These are phyloP conservation scores for Sarcophaga subvicina DNA, from an alignment of 2,888 invertebrate species.

Conservation along the genomic window DNA sequence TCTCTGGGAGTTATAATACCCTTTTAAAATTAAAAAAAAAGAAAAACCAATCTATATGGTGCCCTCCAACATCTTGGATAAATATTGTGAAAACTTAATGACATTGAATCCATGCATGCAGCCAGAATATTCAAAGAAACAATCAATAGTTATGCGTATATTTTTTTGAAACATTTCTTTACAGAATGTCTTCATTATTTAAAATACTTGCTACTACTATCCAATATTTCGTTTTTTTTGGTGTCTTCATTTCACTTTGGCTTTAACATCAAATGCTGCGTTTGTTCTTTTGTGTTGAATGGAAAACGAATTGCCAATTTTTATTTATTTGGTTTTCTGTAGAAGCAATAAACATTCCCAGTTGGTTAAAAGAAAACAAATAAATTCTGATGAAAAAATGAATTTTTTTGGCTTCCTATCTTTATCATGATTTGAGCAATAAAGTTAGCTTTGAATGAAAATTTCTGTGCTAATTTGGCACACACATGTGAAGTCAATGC, in stretches of 20 bases:
- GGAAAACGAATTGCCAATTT: slow-evolving; percentile 10
- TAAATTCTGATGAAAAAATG: no score
- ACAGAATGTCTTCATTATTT: no score
- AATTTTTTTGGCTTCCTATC: background rate
- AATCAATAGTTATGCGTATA: no score
- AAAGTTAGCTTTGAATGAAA: background rate
- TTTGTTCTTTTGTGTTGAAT: background rate
- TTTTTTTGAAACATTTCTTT: no score
- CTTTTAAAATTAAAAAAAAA: no score
- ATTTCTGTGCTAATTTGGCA: slow-evolving; percentile 6
- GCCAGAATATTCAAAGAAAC: no score
- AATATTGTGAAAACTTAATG: no score
- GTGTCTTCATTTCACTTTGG: background rate
- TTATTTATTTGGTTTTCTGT: slow-evolving; percentile 1
- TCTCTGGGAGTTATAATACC: no score
- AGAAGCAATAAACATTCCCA: background rate
- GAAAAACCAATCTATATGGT: no score
- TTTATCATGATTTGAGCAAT: background rate
- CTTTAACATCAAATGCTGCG: no score
- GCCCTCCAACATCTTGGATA: no score
- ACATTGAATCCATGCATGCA: no score
- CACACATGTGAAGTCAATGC: slow-evolving; percentile 9
- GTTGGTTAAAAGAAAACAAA: background rate
- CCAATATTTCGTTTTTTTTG: background rate
- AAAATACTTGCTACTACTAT: background rate